Conservation (phyloP, 2,888 invertebrate genomes). For the Cosmorhoe ocellata region DNA sequence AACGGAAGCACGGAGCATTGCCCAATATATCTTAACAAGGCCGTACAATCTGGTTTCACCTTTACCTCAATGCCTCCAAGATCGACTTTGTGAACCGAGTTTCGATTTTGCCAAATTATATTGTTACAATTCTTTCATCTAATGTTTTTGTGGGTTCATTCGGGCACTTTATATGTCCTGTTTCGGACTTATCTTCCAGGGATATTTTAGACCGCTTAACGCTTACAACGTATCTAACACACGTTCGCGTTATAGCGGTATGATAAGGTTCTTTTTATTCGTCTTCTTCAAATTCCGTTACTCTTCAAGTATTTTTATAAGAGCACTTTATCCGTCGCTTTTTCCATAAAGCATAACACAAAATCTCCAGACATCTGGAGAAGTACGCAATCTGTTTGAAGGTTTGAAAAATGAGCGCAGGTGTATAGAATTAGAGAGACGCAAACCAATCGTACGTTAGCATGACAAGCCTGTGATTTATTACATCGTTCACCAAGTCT, state of each 20-base stretch:
- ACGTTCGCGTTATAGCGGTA: no score
- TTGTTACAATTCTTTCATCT: neutral
- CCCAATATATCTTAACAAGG: slow-evolving; percentile 64
- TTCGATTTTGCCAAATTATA: slow-evolving; percentile 46
- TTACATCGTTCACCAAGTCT: slow-evolving; percentile 24
- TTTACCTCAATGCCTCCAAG: slow-evolving; percentile 59
- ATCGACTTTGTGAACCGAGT: slow-evolving; percentile 37
- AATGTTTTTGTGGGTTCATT: no score
- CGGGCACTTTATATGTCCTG: no score
- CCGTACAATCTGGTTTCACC: slow-evolving; percentile 63
- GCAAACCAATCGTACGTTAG: slow-evolving; percentile 20
- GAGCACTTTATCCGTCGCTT: no score
- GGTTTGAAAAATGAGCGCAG: slow-evolving; percentile 34
- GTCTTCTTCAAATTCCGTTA: no score
- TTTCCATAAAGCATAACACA: neutral
- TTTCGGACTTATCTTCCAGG: no score
- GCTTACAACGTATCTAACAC: no score
- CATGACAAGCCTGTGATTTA: slow-evolving; percentile 41
- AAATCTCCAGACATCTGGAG: slow-evolving; percentile 11
- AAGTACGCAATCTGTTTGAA: slow-evolving; percentile 20
- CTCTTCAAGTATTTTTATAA: no score
- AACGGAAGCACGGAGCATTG: slow-evolving; percentile 71
- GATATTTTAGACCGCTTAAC: no score
- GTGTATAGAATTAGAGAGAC: slow-evolving; percentile 18
- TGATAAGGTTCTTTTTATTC: no score